Conservation (phyloP, 2,888 invertebrate species). For the Drosophila niveifrons region DNA sequence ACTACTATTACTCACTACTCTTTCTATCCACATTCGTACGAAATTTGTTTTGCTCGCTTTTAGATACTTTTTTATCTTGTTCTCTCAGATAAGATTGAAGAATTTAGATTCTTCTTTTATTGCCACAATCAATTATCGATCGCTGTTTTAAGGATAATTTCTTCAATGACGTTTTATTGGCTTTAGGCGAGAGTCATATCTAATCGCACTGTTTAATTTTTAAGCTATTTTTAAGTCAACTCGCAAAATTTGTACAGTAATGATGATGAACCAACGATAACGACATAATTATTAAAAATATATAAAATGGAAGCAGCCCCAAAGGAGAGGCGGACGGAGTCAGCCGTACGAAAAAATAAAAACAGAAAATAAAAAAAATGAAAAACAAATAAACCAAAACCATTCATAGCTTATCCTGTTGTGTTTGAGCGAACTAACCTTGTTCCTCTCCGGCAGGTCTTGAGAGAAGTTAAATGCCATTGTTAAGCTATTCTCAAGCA, state of each 20-base stretch:
- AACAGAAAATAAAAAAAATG: constrained; percentile 41
- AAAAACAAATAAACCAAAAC: constrained; percentile 51
- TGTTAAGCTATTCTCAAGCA: constrained; percentile 80
- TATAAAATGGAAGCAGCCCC: constrained; percentile 38
- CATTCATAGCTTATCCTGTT: constrained; percentile 84
- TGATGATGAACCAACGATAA: constrained; percentile 15
- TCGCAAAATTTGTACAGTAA: constrained; percentile 39
- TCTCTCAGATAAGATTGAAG: not conserved
- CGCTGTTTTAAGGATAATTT: constrained; percentile 3
- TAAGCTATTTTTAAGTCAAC: constrained; percentile 61
- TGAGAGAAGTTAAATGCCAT: constrained; percentile 82
- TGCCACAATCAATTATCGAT: not conserved
- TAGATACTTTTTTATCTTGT: not conserved
- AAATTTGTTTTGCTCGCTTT: constrained; percentile 4
- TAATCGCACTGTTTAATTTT: constrained; percentile 36
- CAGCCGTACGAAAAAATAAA: constrained; percentile 53
- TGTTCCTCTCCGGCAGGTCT: constrained; percentile 86
- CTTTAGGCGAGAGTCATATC: constrained; percentile 24
- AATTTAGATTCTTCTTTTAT: constrained; percentile 1
- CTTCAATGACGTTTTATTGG: constrained; percentile 8
- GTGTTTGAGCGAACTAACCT: constrained; percentile 86
- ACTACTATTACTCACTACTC: constrained; percentile 9
- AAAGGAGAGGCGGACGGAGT: constrained; percentile 33
- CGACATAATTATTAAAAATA: constrained; percentile 5
- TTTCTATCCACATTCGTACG: constrained; percentile 4